These are phyloP conservation scores for Orientallactaga sibirica DNA, from an alignment of 2,797 vertebrate genomes.

Conservation along the genomic window DNA sequence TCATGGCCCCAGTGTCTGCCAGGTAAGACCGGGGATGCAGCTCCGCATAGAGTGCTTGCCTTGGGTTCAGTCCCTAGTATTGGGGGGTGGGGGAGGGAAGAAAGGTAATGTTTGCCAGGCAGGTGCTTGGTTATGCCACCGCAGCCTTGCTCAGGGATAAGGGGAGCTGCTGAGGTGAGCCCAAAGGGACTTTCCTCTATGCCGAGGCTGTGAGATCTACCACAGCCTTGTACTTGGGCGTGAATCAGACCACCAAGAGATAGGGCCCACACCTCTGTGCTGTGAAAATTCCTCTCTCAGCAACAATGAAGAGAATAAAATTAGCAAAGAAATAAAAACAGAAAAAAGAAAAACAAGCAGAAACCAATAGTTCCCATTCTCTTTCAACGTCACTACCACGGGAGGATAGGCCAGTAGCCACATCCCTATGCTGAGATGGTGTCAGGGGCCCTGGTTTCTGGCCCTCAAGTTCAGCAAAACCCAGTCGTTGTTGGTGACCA, in stretches of 20 bases:
- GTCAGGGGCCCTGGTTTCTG: neutral
- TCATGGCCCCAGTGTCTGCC: too few species aligned
- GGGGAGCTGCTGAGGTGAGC: neutral
- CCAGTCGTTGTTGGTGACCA: neutral
- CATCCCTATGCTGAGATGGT: neutral
- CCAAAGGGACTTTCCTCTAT: neutral
- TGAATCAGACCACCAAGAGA: neutral
- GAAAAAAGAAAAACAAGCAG: neutral
- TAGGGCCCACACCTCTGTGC: neutral
- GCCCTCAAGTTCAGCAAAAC: neutral
- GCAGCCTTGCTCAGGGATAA: neutral
- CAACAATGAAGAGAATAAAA: neutral
- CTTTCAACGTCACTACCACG: neutral
- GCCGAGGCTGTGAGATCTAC: neutral
- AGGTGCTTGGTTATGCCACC: neutral
- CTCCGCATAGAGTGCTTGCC: too few species aligned
- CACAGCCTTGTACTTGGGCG: neutral
- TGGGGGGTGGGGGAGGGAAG: neutral
- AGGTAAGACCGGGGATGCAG: too few species aligned
- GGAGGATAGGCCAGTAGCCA: neutral
- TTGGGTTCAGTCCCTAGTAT: too few species aligned
- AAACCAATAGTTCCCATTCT: neutral
- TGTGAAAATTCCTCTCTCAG: neutral
- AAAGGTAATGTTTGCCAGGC: neutral
- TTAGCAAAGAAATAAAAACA: constrained; percentile 37